Conservation (phyloP, 2,888 invertebrate genomes). For the Melieria picta region DNA sequence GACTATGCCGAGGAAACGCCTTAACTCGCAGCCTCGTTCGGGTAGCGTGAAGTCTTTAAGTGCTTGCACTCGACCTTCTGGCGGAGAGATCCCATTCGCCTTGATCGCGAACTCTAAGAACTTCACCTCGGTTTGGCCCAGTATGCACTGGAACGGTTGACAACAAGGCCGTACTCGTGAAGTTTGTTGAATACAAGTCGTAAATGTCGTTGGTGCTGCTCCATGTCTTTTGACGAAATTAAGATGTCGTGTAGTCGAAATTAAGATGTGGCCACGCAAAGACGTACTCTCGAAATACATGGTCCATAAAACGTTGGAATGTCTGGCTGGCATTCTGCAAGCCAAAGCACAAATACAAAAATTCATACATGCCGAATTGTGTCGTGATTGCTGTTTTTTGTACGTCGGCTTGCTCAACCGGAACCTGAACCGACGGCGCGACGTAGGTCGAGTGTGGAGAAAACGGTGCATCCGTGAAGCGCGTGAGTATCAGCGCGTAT, state of each 20-base stretch:
- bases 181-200: constrained; percentile 37
- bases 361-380: constrained; percentile 36
- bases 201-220: constrained; percentile 44
- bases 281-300: constrained; percentile 27
- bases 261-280: constrained; percentile 23
- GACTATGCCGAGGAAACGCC: not conserved
- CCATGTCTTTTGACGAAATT: constrained; percentile 40
- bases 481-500: constrained; percentile 25
- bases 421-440: constrained; percentile 36
- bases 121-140: too few species aligned
- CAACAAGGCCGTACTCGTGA: constrained; percentile 1
- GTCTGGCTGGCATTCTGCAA: constrained; percentile 30
- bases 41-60: too few species aligned
- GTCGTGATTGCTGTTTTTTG: constrained; percentile 35
- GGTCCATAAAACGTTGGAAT: constrained; percentile 35
- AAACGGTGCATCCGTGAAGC: constrained; percentile 22
- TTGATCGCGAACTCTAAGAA: too few species aligned
- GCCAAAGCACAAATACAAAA: constrained; percentile 31
- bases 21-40: too few species aligned
- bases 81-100: too few species aligned
- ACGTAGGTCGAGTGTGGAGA: constrained; percentile 33
- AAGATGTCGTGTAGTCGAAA: constrained; percentile 40
- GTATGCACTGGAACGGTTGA: too few species aligned
- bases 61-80: too few species aligned
- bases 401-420: constrained; percentile 25